Evolutionary conservation across 2,113 vertebrate genomes (phyloP).

Genomic region (Athene noctua): DNA sequence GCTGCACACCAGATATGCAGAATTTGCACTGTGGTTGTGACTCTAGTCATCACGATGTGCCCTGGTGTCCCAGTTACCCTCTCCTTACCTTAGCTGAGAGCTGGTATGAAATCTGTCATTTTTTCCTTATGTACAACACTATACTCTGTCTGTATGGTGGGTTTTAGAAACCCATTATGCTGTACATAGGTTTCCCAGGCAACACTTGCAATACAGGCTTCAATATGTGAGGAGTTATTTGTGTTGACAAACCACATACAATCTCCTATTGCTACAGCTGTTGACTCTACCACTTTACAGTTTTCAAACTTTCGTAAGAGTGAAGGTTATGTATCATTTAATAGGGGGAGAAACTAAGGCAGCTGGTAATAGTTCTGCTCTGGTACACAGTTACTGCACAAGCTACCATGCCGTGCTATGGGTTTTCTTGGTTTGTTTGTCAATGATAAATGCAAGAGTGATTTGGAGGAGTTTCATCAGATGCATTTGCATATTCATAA

Average conservation of each 20-base stretch:
- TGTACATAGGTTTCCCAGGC: constrained; percentile 35
- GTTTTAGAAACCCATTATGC: not conserved
- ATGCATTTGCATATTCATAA: not conserved
- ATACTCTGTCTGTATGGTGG: not conserved
- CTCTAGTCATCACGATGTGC: not conserved
- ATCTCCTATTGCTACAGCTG: constrained; percentile 14
- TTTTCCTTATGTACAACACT: not conserved
- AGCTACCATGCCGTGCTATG: not conserved
- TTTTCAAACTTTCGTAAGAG: not conserved
- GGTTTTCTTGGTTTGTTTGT: not conserved
- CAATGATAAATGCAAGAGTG: not conserved
- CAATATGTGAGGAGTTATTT: constrained; percentile 14
- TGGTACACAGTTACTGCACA: not conserved
- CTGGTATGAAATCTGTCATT: not conserved
- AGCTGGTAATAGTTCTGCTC: not conserved
- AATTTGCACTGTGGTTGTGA: not conserved
- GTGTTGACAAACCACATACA: constrained; percentile 11
- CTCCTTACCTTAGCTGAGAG: not conserved
- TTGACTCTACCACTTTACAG: not conserved
- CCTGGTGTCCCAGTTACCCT: not conserved
- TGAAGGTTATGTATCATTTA: not conserved
- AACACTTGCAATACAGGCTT: constrained; percentile 27
- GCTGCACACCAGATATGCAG: not conserved
- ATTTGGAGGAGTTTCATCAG: not conserved
- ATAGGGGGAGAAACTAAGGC: not conserved